These are phyloP conservation scores for Falco rusticolus DNA, from an alignment of 2,797 vertebrate genomes.

Conservation along the genomic window DNA sequence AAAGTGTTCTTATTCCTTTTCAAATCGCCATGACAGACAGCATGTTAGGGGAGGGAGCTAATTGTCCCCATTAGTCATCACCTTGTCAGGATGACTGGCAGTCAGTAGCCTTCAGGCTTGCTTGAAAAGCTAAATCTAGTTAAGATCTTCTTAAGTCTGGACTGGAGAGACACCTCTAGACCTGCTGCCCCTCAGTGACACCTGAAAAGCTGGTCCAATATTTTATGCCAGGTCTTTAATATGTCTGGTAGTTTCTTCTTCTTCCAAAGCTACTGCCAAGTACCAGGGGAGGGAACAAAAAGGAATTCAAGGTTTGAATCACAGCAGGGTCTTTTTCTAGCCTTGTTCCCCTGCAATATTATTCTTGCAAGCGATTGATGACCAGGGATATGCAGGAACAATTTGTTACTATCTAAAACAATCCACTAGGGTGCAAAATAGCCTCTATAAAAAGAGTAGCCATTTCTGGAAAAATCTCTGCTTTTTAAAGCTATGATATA, in stretches of 20 bases:
- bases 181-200: background rate
- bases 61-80: slow-evolving; percentile 63
- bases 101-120: slow-evolving; percentile 26
- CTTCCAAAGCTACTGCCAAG: slow-evolving; percentile 7
- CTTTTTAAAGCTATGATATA: background rate
- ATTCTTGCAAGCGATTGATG: background rate
- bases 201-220: slow-evolving; percentile 50
- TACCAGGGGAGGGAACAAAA: background rate
- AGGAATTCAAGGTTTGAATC: background rate
- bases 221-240: slow-evolving; percentile 51
- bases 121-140: slow-evolving; percentile 10
- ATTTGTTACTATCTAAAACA: background rate
- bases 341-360: background rate
- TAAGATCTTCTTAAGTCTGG: slow-evolving; percentile 36
- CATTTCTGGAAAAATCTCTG: slow-evolving; percentile 11
- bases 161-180: slow-evolving; percentile 27
- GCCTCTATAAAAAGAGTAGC: slow-evolving; percentile 15
- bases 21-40: slow-evolving; percentile 51
- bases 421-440: slow-evolving; percentile 35
- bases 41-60: slow-evolving; percentile 34
- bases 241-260: background rate
- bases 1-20: slow-evolving; percentile 38
- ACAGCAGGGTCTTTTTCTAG: background rate
- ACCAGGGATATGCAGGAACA: background rate
- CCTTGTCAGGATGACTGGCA: slow-evolving; percentile 68